Percentiles rank a stretch among this genome's conserved stretches.
Evolutionary conservation across 2,888 invertebrate species (phyloP).

Genomic region (Altica lythri): DNA sequence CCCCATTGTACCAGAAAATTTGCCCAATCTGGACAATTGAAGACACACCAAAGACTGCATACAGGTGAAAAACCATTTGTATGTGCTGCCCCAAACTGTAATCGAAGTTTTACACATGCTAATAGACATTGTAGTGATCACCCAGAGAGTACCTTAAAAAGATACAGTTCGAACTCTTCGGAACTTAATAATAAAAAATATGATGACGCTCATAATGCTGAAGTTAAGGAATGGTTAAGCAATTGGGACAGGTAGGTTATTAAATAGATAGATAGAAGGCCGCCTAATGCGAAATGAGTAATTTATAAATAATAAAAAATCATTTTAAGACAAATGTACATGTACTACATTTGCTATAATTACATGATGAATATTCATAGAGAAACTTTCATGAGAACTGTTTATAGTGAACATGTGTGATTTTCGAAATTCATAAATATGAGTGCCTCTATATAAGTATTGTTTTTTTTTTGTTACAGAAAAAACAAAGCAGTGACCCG

Average conservation of each 20-base stretch:
- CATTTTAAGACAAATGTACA: too few relatives aligned
- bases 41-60: constrained; percentile 77
- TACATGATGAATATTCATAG: too few relatives aligned
- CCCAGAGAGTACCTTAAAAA: constrained; percentile 63
- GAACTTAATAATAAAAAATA: constrained; percentile 53
- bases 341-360: too few relatives aligned
- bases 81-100: constrained; percentile 67
- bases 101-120: constrained; percentile 74
- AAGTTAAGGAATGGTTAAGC: constrained; percentile 58
- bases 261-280: too few relatives aligned
- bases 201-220: constrained; percentile 57
- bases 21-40: constrained; percentile 77
- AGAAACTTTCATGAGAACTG: too few relatives aligned
- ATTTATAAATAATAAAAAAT: too few relatives aligned
- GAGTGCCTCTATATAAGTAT: too few relatives aligned
- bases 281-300: too few relatives aligned
- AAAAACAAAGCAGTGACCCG: constrained; percentile 37
- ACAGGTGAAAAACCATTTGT: constrained; percentile 78
- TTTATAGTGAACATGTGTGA: too few relatives aligned
- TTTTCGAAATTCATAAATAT: too few relatives aligned
- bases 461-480: constrained; percentile 26
- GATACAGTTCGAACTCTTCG: constrained; percentile 45
- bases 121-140: constrained; percentile 76
- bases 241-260: constrained; percentile 48
- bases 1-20: constrained; percentile 73